These are phyloP conservation scores for Propithecus deckenii DNA, from an alignment of 2,797 vertebrate species.

Conservation along the genomic window DNA sequence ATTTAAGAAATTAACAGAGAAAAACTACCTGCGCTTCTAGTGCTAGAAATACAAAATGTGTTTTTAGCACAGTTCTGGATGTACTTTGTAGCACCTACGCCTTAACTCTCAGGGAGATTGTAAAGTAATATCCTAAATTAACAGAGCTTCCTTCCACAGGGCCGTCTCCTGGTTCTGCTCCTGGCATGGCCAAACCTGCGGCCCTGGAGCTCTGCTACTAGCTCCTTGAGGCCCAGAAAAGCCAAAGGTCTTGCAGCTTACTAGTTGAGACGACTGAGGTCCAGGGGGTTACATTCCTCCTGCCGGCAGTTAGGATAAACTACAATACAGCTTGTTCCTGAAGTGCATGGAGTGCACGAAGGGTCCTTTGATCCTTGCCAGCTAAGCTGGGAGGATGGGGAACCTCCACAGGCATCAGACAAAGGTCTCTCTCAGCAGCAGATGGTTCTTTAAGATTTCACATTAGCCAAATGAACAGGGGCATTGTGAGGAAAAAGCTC, in stretches of 20 bases:
- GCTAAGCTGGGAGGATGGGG: background rate
- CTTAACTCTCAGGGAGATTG: background rate
- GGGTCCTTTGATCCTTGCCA: background rate
- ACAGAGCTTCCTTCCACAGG: background rate
- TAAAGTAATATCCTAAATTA: background rate
- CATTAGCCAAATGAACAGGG: background rate
- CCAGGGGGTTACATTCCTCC: background rate
- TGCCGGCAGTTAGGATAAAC: background rate
- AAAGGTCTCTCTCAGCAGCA: background rate
- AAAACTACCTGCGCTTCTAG: background rate
- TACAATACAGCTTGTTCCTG: background rate
- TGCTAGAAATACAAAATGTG: background rate
- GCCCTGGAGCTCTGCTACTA: background rate
- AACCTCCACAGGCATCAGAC: background rate
- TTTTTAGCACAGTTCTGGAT: background rate
- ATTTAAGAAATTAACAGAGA: background rate
- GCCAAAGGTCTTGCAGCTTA: background rate
- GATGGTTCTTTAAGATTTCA: background rate
- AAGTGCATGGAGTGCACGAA: background rate
- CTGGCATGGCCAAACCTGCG: background rate
- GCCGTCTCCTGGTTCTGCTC: background rate
- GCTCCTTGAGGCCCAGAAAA: background rate
- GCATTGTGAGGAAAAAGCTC: background rate
- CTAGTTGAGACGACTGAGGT: background rate
- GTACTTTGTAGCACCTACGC: background rate